Conservation (phyloP, 2,113 vertebrate species). For the Pedionomus torquatus region DNA sequence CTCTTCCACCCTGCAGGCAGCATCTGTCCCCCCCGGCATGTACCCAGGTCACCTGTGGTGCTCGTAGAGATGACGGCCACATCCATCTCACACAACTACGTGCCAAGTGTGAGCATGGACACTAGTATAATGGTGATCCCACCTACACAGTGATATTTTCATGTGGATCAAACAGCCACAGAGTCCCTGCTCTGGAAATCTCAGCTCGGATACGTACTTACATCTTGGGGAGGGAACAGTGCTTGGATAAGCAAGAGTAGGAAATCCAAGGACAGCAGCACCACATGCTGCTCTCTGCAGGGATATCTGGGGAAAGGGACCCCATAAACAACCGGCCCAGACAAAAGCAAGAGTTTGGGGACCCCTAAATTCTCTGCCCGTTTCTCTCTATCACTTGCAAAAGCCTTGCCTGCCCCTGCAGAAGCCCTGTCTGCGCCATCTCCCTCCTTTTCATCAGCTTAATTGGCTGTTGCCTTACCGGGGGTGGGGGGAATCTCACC, state of each 20-base stretch:
- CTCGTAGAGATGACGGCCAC: rapidly evolving
- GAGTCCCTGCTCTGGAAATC: neutral
- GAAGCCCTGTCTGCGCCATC: neutral
- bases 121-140: rapidly evolving
- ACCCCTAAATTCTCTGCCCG: neutral
- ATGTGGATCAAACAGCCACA: rapidly evolving
- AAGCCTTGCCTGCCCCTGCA: neutral
- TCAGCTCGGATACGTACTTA: rapidly evolving
- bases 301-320: neutral
- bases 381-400: neutral
- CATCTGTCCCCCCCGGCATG: rapidly evolving
- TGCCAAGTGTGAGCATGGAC: neutral
- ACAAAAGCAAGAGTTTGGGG: neutral
- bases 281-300: rapidly evolving
- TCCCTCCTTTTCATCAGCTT: neutral
- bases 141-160: rapidly evolving
- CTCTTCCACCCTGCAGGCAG: neutral
- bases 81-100: rapidly evolving
- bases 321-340: neutral
- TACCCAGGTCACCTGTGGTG: neutral
- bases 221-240: neutral
- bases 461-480: neutral
- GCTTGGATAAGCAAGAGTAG: neutral
- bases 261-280: neutral
- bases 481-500: neutral